phyloP scores from a whole-genome alignment of 2,888 invertebrate genomes.

The Archips xylosteana region DNA sequence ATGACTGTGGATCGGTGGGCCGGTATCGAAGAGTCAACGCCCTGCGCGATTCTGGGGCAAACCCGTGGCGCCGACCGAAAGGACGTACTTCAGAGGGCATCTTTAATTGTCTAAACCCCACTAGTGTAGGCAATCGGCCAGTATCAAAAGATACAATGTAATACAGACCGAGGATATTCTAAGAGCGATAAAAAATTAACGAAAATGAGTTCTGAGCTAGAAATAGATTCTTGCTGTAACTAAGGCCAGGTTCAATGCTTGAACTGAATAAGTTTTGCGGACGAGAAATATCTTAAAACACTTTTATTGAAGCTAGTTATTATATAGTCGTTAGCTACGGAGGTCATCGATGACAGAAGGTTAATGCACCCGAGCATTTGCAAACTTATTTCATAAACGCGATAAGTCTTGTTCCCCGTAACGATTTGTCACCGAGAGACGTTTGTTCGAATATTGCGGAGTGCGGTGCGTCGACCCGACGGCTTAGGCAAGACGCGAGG shows the following conservation, averaged over 20 bases:
- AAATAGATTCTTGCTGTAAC: constrained; percentile 17
- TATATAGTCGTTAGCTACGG: neutral
- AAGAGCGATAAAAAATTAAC: constrained; percentile 5
- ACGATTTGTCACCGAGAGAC: constrained; percentile 32
- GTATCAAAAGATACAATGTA: constrained; percentile 2
- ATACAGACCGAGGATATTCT: neutral
- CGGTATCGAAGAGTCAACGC: constrained; percentile 46
- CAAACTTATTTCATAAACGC: constrained; percentile 26
- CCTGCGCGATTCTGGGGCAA: constrained; percentile 45
- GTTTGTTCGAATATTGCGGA: constrained; percentile 19
- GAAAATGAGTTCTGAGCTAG: constrained; percentile 6
- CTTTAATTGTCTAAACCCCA: constrained; percentile 35
- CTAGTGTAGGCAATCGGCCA: constrained; percentile 12
- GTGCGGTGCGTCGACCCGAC: constrained; percentile 34
- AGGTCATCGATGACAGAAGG: constrained; percentile 35
- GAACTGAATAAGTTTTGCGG: neutral
- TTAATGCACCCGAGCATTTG: constrained; percentile 21
- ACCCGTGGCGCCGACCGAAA: constrained; percentile 54
- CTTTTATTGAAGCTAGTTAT: neutral
- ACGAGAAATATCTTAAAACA: neutral
- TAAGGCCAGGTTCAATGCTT: constrained; percentile 14
- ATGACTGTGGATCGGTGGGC: constrained; percentile 39
- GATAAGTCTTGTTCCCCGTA: constrained; percentile 23
- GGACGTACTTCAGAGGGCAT: constrained; percentile 56
- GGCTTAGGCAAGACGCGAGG: constrained; percentile 33